Conservation (phyloP, 2,888 invertebrate genomes). For the Xestia ashworthii region DNA sequence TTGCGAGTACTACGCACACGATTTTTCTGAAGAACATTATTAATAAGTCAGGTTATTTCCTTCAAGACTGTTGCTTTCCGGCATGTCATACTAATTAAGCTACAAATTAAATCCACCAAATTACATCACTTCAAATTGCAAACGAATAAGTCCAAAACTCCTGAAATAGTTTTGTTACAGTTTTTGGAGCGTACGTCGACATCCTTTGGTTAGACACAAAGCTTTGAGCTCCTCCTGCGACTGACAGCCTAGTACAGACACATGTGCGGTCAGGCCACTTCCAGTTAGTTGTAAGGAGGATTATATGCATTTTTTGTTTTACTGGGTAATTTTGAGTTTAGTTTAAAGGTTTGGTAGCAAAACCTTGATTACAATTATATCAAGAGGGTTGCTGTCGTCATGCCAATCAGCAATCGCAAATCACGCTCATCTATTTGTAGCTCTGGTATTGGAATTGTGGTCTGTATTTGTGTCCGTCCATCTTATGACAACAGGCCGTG, state of each 20-base stretch:
- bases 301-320: neutral
- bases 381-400: neutral
- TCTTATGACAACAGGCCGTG: too few species aligned
- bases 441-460: neutral
- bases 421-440: neutral
- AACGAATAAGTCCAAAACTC: neutral
- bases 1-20: neutral
- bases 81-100: neutral
- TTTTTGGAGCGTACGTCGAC: constrained; percentile 20
- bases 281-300: neutral
- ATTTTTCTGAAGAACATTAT: neutral
- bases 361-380: neutral
- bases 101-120: neutral
- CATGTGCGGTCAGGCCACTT: constrained; percentile 6
- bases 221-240: constrained; percentile 47
- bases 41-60: neutral
- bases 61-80: neutral
- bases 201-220: constrained; percentile 44
- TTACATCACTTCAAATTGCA: neutral
- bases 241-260: constrained; percentile 39
- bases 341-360: neutral
- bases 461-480: too few species aligned
- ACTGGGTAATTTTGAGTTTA: neutral
- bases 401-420: neutral
- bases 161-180: constrained; percentile 32